Percentiles rank a stretch among this genome's conserved stretches.
Evolutionary conservation across 37 sponge, comb jelly and placozoan species (phyloP).

Genomic region (Aplysina aerophoba): DNA sequence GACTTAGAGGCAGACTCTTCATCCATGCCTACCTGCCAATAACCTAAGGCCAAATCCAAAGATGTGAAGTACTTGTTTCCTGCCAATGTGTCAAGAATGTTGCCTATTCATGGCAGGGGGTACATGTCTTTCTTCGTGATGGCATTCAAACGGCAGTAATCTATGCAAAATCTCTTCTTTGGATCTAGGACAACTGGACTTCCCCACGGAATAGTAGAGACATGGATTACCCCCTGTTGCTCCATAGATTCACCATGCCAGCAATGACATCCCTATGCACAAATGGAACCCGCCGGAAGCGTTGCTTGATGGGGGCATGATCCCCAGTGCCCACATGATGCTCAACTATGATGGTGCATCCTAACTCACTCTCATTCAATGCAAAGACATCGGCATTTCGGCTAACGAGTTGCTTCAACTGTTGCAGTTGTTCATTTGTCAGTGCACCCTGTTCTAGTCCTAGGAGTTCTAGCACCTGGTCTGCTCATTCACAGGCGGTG

Average conservation of each 20-base stretch:
- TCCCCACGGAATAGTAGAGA: constrained; percentile 48
- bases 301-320: constrained; percentile 45
- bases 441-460: too few relatives aligned
- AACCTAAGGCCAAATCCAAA: constrained; percentile 35
- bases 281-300: constrained; percentile 24
- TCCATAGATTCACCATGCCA: constrained; percentile 53
- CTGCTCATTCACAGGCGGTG: too few relatives aligned
- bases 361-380: constrained; percentile 44
- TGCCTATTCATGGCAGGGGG: constrained; percentile 20
- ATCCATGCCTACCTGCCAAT: constrained; percentile 55
- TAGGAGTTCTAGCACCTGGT: too few relatives aligned
- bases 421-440: too few relatives aligned
- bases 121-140: constrained; percentile 1
- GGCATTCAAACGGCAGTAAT: background rate
- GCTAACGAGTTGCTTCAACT: too few relatives aligned
- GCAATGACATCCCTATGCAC: constrained; percentile 22
- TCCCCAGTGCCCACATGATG: constrained; percentile 63
- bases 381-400: too few relatives aligned
- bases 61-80: constrained; percentile 15
- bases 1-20: background rate
- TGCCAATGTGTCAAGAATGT: constrained; percentile 1
- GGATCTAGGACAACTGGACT: background rate
- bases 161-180: background rate
- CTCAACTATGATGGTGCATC: constrained; percentile 40
- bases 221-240: constrained; percentile 47